A percentile compares a stretch with the other conserved stretches of the same genome.
These are phyloP conservation scores for Zosterops pallidus DNA, from an alignment of 2,113 vertebrate genomes.

Conservation along the genomic window DNA sequence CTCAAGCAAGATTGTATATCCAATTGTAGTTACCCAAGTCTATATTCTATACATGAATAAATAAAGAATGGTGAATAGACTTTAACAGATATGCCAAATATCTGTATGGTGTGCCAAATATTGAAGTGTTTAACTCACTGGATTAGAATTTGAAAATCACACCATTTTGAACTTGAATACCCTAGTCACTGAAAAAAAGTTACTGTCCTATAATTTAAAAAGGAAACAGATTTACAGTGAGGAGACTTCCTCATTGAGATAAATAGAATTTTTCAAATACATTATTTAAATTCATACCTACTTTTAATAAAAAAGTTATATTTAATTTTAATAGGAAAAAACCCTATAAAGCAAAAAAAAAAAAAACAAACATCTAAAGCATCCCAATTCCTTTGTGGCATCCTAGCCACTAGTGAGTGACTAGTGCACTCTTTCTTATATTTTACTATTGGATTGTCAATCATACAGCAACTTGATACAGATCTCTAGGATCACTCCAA, in stretches of 20 bases:
- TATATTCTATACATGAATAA: neutral
- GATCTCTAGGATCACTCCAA: neutral
- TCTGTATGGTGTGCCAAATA: neutral
- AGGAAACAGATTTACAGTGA: neutral
- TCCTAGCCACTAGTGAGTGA: neutral
- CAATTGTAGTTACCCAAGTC: neutral
- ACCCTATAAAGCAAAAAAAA: neutral
- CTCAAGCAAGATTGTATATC: neutral
- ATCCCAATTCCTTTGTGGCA: neutral
- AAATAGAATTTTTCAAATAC: neutral
- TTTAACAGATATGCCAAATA: neutral
- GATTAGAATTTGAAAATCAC: neutral
- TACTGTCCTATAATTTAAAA: neutral
- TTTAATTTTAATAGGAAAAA: neutral
- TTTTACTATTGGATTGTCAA: neutral
- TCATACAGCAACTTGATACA: neutral
- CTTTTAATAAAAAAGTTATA: neutral
- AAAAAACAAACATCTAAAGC: neutral
- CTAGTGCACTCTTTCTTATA: neutral
- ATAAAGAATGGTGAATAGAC: neutral
- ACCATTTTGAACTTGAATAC: neutral
- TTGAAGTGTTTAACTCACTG: neutral
- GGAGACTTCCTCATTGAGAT: neutral
- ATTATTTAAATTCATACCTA: neutral
- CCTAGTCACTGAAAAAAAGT: neutral